phyloP scores from a whole-genome alignment of 2,113 vertebrate genomes.

The Apteryx mantelli region DNA sequence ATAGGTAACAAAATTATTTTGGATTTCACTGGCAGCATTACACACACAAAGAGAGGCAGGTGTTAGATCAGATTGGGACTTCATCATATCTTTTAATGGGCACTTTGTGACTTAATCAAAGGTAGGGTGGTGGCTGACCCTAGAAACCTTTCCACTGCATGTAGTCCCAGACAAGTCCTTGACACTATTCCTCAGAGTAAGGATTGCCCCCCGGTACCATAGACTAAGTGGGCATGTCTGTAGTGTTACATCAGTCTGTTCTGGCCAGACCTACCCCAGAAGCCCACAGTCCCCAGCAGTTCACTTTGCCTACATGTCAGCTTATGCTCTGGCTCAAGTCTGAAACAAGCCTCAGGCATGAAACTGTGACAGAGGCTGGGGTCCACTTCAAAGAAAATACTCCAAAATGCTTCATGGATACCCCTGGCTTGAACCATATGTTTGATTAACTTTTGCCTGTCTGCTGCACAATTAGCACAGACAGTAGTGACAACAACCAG shows the following conservation, averaged over 20 bases:
- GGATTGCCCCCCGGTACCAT: not conserved
- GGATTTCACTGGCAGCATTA: not conserved
- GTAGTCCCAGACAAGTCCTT: not conserved
- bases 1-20: constrained; percentile 32
- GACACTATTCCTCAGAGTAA: not conserved
- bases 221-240: not conserved
- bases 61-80: not conserved
- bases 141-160: not conserved
- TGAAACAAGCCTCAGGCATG: not conserved
- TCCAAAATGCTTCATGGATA: not conserved
- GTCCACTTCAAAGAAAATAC: not conserved
- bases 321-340: not conserved
- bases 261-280: not conserved
- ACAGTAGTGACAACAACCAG: no score
- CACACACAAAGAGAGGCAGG: not conserved
- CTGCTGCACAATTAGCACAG: no score
- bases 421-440: not conserved
- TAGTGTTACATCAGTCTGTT: not conserved
- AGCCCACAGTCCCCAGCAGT: not conserved
- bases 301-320: not conserved
- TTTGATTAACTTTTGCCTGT: no score
- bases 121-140: not conserved
- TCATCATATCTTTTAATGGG: not conserved
- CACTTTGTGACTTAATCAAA: not conserved
- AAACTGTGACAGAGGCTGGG: not conserved